Conservation (phyloP, 2,888 invertebrate species). For the Cantharis rufa region DNA sequence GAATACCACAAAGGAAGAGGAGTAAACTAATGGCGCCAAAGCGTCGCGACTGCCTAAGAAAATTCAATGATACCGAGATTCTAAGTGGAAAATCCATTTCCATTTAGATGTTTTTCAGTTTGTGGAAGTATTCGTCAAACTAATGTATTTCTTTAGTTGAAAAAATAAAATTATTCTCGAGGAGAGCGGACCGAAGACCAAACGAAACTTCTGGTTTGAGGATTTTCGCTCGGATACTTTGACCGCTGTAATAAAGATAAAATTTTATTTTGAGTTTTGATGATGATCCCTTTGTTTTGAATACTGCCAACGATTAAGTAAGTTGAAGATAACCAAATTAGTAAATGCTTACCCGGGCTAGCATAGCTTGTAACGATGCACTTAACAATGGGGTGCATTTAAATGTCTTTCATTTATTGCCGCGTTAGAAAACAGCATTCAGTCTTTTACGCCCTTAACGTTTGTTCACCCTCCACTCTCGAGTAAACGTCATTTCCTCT, state of each 20-base stretch:
- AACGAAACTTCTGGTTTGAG: neutral
- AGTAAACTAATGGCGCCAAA: slow-evolving; percentile 15
- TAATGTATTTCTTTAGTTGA: neutral
- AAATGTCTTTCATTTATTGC: slow-evolving; percentile 32
- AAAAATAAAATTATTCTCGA: neutral
- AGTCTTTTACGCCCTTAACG: slow-evolving; percentile 19
- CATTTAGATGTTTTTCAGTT: slow-evolving; percentile 3
- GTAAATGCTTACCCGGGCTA: slow-evolving; percentile 15
- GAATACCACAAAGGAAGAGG: slow-evolving; percentile 1
- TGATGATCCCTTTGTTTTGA: slow-evolving; percentile 10
- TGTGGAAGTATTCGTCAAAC: neutral
- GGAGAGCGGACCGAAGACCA: neutral
- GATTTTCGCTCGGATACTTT: neutral
- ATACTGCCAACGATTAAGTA: slow-evolving; percentile 8
- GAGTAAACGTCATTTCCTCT: slow-evolving; percentile 27
- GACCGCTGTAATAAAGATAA: neutral
- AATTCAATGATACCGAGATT: slow-evolving; percentile 7
- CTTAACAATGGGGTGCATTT: slow-evolving; percentile 27
- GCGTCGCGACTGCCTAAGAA: slow-evolving; percentile 13
- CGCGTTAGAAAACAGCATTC: slow-evolving; percentile 26
- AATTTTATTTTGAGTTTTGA: neutral
- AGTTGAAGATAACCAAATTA: slow-evolving; percentile 29
- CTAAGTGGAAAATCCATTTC: slow-evolving; percentile 6
- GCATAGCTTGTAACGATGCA: slow-evolving; percentile 26
- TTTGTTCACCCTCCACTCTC: slow-evolving; percentile 20